phyloP scores from a whole-genome alignment of 53 echinoderm and acorn worm genomes.

The Paelopatides confundens region DNA sequence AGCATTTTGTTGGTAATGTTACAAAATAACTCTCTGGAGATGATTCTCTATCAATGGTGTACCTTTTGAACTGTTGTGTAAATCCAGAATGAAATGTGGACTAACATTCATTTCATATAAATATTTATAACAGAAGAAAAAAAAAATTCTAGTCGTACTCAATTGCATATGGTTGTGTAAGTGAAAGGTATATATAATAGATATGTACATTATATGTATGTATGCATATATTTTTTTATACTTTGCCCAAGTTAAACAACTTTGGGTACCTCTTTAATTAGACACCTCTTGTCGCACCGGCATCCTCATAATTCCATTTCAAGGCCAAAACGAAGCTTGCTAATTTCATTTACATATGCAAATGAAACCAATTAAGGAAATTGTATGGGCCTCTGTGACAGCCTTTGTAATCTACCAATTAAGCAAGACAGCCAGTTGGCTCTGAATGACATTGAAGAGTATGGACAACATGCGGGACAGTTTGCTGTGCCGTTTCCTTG shows the following conservation, averaged over 20 bases:
- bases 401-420: constrained; percentile 46
- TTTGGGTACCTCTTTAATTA: constrained; percentile 47
- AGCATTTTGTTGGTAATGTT: too few species aligned
- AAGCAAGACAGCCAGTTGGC: constrained; percentile 25
- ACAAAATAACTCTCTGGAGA: too few species aligned
- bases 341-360: constrained; percentile 59
- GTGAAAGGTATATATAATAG: not conserved
- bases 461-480: not conserved
- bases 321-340: constrained; percentile 29
- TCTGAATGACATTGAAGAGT: constrained; percentile 19
- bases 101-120: not conserved
- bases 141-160: too few species aligned
- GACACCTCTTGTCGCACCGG: constrained; percentile 43
- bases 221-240: too few species aligned
- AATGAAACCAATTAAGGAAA: constrained; percentile 59
- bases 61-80: too few species aligned
- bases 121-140: not conserved
- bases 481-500: not conserved
- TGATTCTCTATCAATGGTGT: too few species aligned
- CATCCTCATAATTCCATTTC: constrained; percentile 39
- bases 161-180: not conserved
- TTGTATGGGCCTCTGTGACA: constrained; percentile 50
- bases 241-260: constrained; percentile 3
- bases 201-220: too few species aligned
- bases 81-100: too few species aligned